These are phyloP conservation scores for Chaetura pelagica DNA, from an alignment of 2,113 vertebrate genomes.

Conservation along the genomic window DNA sequence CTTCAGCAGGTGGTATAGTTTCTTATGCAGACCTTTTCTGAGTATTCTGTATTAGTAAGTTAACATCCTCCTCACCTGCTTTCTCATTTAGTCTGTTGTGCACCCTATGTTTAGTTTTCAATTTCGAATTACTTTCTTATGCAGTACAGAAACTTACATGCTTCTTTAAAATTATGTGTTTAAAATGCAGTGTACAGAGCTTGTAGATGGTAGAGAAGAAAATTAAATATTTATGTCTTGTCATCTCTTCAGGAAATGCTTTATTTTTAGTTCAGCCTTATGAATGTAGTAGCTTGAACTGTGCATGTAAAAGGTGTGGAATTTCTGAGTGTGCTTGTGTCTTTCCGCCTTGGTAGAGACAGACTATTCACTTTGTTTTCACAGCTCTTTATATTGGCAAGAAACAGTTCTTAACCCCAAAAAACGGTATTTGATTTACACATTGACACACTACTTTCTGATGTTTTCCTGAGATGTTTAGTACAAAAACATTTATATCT, in stretches of 20 bases:
- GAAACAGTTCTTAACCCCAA: background rate
- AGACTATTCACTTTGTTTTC: background rate
- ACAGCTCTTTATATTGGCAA: background rate
- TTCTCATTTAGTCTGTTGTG: background rate
- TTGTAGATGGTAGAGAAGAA: background rate
- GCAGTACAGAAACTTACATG: background rate
- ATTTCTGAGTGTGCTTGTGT: background rate
- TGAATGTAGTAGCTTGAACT: background rate
- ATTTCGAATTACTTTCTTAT: background rate
- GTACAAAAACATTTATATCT: background rate
- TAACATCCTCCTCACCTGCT: background rate
- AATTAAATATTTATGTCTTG: background rate
- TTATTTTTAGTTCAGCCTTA: background rate
- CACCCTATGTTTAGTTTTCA: background rate
- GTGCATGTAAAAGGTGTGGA: background rate
- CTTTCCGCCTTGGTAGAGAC: background rate
- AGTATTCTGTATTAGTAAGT: background rate
- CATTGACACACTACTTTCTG: background rate
- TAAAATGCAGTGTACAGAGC: background rate
- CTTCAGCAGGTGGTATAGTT: background rate
- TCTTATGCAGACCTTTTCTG: background rate
- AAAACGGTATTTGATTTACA: background rate
- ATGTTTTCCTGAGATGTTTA: background rate
- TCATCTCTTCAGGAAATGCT: background rate
- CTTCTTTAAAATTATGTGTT: background rate